Conservation (phyloP, 2,888 invertebrate genomes). For the Chouioia cunea region DNA sequence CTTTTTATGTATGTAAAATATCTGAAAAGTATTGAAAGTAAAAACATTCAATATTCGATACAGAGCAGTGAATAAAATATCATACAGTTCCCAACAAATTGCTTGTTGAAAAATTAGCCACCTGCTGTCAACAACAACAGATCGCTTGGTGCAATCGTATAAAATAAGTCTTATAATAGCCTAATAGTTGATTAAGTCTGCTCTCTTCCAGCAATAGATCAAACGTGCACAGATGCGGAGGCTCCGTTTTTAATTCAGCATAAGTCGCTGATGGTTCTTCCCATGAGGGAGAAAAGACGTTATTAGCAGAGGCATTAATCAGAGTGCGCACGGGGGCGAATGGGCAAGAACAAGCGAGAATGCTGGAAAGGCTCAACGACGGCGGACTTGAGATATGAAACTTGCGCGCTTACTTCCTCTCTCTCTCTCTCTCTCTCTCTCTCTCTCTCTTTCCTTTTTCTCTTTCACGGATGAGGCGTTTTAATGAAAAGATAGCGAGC, state of each 20-base stretch:
- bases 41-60: no score
- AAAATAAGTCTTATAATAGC: no score
- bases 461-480: constrained; percentile 59
- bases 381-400: constrained; percentile 56
- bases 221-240: background rate
- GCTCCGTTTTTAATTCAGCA: constrained; percentile 66
- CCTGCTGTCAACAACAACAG: no score
- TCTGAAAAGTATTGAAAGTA: no score
- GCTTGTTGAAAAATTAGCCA: no score
- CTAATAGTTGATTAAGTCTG: constrained; percentile 38
- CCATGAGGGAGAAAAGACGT: constrained; percentile 63
- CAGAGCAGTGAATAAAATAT: no score
- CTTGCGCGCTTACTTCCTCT: constrained; percentile 30
- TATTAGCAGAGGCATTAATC: constrained; percentile 67
- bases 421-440: constrained; percentile 35
- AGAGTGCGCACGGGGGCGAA: constrained; percentile 36
- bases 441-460: constrained; percentile 24
- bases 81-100: no score
- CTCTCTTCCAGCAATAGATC: background rate
- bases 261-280: constrained; percentile 57
- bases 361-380: constrained; percentile 45
- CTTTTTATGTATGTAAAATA: no score
- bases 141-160: no score
- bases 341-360: constrained; percentile 30
- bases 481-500: constrained; percentile 67